Evolutionary conservation across 2,113 vertebrate genomes (phyloP).

Genomic region (Perca fluviatilis): DNA sequence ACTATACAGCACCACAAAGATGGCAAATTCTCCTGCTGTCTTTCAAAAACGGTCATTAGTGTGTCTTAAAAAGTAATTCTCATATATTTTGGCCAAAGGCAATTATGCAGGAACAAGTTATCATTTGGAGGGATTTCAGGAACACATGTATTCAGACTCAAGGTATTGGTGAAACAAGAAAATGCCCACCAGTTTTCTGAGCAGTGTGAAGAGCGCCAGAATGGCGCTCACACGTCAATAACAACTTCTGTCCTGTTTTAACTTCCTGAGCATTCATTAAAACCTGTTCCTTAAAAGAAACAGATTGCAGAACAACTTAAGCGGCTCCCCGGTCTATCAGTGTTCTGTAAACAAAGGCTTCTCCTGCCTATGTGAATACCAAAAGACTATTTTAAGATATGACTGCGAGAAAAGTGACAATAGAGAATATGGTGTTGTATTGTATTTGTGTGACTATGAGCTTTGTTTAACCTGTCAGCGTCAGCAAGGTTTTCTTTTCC

Average conservation of each 20-base stretch:
- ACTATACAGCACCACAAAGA: conserved; percentile 1
- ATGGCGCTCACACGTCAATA: conserved; percentile 51
- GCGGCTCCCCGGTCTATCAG: conserved; percentile 27
- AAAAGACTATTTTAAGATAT: conserved; percentile 48
- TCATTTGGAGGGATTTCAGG: conserved; percentile 31
- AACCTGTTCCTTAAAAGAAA: conserved; percentile 50
- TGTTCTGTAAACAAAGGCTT: conserved; percentile 59
- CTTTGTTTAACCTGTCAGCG: not conserved
- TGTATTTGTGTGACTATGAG: conserved; percentile 11
- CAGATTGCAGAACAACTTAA: conserved; percentile 64
- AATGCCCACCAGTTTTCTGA: conserved; percentile 39
- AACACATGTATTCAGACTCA: conserved; percentile 27
- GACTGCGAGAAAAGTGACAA: not conserved
- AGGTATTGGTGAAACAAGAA: conserved; percentile 42
- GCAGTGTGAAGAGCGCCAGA: conserved; percentile 50
- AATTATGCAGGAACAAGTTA: not conserved
- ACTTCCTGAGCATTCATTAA: conserved; percentile 47
- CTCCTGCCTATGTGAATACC: conserved; percentile 22
- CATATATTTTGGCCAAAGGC: conserved; percentile 74
- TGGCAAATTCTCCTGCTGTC: conserved; percentile 4
- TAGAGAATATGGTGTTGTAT: conserved; percentile 9
- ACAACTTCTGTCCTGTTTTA: conserved; percentile 63
- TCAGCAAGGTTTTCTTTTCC: not conserved
- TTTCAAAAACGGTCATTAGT: conserved; percentile 22
- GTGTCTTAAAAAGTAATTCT: conserved; percentile 39